Base-by-base conservation (phyloP, 2,888 invertebrate genomes). In the Eupithecia insigniata region DNA sequence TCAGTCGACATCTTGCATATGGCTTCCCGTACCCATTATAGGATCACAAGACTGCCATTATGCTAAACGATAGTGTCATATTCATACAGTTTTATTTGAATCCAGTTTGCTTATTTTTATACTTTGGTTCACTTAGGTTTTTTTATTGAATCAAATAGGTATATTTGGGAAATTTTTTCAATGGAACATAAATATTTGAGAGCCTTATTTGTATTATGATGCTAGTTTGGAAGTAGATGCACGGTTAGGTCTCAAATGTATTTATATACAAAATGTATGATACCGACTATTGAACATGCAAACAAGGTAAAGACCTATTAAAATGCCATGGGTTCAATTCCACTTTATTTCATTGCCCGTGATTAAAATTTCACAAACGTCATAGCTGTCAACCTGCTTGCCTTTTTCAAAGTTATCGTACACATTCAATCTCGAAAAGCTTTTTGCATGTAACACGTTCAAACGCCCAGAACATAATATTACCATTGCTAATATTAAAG, bases 1-100 rank as follows among this genome's bases (percentile, higher is more conserved):
- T 83, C 82, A 64, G 62, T 67, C 69, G 77, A 79, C 82, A 83
- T 85, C 84, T 83, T 84, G 84, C 85, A 85, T 87, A 86, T 84
- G 85, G 89, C 87, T 92, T 92, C 92, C 92, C 76, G 73, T 75
- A 88, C 87, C 86, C 86, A 91, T 89, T 90, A 87, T 82, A 82
- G 85, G 85, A 89, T 85, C 87, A 86, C 84, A 86, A 78, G 75
- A 78, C 72, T 81, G 79, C 82, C 78, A 86, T 85, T 87, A 87
- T 85, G 84, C 82, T 87, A 87, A 88, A 84, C 84, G 83, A 83
- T 81, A 28, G 58, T 60, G 30, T 60, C 60, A 60, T 60, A 60
- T 60, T 60, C 60, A 8, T 60, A 30, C 60, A 60, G 30, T 71
- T 71, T 16, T 70, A 64, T 30, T 34, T 67, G n/a, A 51, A 22